Base-by-base conservation (phyloP, 2,797 vertebrate genomes). In the Nannoperca obscura region DNA sequence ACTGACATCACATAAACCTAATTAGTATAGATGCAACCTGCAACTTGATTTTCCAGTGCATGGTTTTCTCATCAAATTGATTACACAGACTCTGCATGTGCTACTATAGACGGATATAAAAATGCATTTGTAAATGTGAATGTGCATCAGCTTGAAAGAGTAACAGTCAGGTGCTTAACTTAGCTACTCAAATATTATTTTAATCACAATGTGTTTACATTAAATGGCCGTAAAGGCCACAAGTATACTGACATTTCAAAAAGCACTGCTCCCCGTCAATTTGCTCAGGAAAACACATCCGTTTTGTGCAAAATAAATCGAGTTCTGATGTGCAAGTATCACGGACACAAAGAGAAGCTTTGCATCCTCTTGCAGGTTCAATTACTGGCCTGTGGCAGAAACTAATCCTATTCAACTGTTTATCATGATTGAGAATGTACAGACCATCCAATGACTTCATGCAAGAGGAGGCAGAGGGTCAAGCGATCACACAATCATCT, bases 11-110 rank as follows among this genome's bases (percentile, higher is more conserved):
- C 88, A 91, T 79, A 86, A 90, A 92, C 82, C 81, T 85, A 87
- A 91, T 91, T 93, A 92, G 89, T 91, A 92, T 88, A 88, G 89
- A 92, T 90, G 91, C 91, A 90, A 92, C 85, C 91, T 91, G 81
- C 85, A 88, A 91, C 86, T 84, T 86, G 88, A 93, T 91, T 91
- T 93, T 93, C 90, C 91, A 92, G 88, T 85, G 86, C 87, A 89
- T 91, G 89, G 86, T 88, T 91, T 89, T 92, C 88, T 92, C 86
- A 89, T 91, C 86, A 86, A 86, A 92, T 86, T 86, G 86, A 92
- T 92, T 91, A 92, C 77, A 78, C 67, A 64, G 80, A 86, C 82
- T 71, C 81, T 74, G 83, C 59, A 57, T 61, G 55, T 80, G 81
- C 85, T 57, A 42, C 81, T 60, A 74, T 19, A 63, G 78, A 76